Percentiles rank a stretch among this genome's conserved stretches.
These are phyloP conservation scores for Gymnoscelis rufifasciata DNA, from an alignment of 2,888 invertebrate genomes.

Conservation along the genomic window DNA sequence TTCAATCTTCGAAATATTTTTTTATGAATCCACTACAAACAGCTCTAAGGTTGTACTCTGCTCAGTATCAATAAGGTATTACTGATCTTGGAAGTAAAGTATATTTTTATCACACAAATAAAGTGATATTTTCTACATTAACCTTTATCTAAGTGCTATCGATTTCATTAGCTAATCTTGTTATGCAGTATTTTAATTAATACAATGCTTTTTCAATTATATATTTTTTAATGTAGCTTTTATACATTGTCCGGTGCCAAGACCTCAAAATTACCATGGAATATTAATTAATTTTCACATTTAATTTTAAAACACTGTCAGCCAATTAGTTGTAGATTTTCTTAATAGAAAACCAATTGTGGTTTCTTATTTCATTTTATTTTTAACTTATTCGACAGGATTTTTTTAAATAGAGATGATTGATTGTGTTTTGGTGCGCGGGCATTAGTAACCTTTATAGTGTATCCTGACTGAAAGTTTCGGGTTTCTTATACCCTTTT, in stretches of 20 bases:
- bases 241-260: slow-evolving; percentile 47
- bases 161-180: slow-evolving; percentile 48
- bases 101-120: slow-evolving; percentile 65
- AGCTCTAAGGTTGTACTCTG: slow-evolving; percentile 34
- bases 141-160: slow-evolving; percentile 50
- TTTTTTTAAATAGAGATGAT: too few relatives aligned
- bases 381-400: too few relatives aligned
- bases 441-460: slow-evolving; percentile 43
- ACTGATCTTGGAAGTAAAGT: slow-evolving; percentile 37
- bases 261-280: too few relatives aligned
- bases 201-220: slow-evolving; percentile 49
- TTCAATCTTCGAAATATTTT: slow-evolving; percentile 4
- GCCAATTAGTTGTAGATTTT: too few relatives aligned
- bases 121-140: slow-evolving; percentile 73
- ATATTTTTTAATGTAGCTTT: slow-evolving; percentile 63
- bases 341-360: too few relatives aligned
- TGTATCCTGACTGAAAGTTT: slow-evolving; percentile 62
- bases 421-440: slow-evolving; percentile 3
- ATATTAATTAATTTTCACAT: too few relatives aligned
- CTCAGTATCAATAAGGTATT: slow-evolving; percentile 44
- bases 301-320: too few relatives aligned
- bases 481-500: slow-evolving; percentile 44
- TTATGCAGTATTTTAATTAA: slow-evolving; percentile 61
- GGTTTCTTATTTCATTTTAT: too few relatives aligned
- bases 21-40: slow-evolving; percentile 13